These are phyloP conservation scores for Chrysotoxum bicinctum DNA, from an alignment of 2,888 invertebrate species.

Conservation along the genomic window DNA sequence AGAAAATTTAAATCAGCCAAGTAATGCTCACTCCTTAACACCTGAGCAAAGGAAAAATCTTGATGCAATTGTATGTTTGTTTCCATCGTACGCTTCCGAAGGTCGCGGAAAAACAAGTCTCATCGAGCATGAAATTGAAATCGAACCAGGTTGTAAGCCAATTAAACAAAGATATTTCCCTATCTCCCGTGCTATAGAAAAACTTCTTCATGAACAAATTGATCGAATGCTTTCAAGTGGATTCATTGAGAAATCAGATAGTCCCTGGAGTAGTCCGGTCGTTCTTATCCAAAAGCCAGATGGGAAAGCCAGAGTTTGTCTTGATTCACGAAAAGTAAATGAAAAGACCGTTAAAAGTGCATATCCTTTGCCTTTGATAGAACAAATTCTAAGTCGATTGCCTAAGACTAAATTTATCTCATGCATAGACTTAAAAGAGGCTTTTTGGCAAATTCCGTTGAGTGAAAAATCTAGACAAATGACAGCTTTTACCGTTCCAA, in stretches of 20 bases:
- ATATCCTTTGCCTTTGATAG: too few relatives aligned
- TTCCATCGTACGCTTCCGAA: slow-evolving; percentile 45
- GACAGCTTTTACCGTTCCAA: too few relatives aligned
- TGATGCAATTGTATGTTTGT: not conserved
- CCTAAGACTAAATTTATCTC: too few relatives aligned
- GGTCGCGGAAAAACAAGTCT: slow-evolving; percentile 56
- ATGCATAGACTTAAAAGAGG: too few relatives aligned
- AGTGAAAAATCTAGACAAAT: too few relatives aligned
- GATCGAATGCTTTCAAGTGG: slow-evolving; percentile 19
- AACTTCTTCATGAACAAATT: slow-evolving; percentile 25
- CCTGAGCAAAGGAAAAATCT: not conserved
- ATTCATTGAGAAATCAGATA: slow-evolving; percentile 13
- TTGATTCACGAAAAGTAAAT: slow-evolving; percentile 75
- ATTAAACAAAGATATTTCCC: slow-evolving; percentile 23
- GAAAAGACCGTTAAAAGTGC: slow-evolving; percentile 70
- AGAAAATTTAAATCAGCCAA: not conserved
- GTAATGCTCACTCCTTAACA: slow-evolving; percentile 1
- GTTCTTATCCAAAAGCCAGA: slow-evolving; percentile 15
- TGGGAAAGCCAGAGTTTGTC: slow-evolving; percentile 72
- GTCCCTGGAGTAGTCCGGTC: slow-evolving; percentile 22
- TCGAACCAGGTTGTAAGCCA: slow-evolving; percentile 19
- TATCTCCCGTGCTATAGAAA: slow-evolving; percentile 1
- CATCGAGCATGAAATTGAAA: slow-evolving; percentile 56
- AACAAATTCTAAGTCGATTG: too few relatives aligned
- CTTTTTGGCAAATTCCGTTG: too few relatives aligned